A percentile compares a stretch with the other conserved stretches of the same genome.
Evolutionary conservation across 2,888 invertebrate genomes (phyloP).

Genomic region (Hartigia nigra): DNA sequence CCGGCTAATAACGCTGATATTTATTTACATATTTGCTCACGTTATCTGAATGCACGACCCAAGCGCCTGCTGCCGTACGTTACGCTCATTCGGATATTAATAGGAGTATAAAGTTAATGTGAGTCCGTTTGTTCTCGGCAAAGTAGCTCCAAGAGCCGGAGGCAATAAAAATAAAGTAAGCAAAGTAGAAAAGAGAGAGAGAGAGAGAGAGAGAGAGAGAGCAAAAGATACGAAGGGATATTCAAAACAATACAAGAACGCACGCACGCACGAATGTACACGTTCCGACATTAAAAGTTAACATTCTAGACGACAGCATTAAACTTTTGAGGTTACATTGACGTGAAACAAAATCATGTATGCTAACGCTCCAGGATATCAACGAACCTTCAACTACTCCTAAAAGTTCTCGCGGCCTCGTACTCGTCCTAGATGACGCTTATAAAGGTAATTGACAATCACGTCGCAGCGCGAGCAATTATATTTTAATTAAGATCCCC

Average conservation of each 20-base stretch:
- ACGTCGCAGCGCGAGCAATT: constrained; percentile 3
- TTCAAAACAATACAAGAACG: neutral
- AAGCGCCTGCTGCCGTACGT: neutral
- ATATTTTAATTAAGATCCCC: constrained; percentile 7
- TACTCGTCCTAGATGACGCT: neutral
- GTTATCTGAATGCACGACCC: neutral
- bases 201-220: too few relatives aligned
- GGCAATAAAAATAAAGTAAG: neutral
- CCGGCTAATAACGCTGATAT: neutral
- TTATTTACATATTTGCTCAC: neutral
- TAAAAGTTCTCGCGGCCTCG: neutral
- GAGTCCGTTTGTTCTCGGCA: neutral
- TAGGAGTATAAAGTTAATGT: neutral
- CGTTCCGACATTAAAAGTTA: neutral
- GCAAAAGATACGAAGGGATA: neutral
- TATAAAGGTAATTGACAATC: neutral
- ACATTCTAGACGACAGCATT: neutral
- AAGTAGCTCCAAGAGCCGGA: neutral
- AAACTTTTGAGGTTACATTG: neutral
- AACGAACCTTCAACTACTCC: neutral
- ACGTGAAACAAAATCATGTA: neutral
- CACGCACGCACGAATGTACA: neutral
- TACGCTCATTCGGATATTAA: neutral
- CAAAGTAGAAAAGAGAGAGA: too few relatives aligned
- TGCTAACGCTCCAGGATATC: neutral